phyloP scores from a whole-genome alignment of 35 echinoderm and acorn worm genomes.

The Ptychodera flava region DNA sequence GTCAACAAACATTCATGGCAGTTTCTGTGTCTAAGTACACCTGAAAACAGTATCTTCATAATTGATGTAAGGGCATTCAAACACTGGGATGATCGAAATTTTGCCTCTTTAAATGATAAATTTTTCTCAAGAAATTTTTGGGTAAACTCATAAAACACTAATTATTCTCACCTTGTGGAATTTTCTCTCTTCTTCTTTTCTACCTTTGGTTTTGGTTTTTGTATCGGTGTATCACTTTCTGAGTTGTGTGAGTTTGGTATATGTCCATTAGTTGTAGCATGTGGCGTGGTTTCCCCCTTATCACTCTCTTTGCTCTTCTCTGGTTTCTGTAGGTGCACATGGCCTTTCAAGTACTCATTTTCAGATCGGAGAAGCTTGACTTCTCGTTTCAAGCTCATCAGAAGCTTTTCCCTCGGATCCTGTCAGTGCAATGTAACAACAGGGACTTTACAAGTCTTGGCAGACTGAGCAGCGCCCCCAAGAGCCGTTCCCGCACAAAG shows the following conservation, averaged over 20 bases:
- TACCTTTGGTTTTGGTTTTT: neutral
- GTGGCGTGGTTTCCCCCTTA: neutral
- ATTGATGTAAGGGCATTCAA: no score
- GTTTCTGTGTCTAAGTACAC: no score
- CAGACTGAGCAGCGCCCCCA: no score
- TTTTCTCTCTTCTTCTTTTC: slow-evolving; percentile 3
- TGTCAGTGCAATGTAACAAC: no score
- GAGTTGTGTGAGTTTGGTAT: neutral
- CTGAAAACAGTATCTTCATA: no score
- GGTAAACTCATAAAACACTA: no score
- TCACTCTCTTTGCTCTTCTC: neutral
- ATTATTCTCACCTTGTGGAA: neutral
- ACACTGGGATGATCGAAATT: no score
- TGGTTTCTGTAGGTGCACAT: neutral
- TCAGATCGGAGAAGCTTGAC: slow-evolving; percentile 86
- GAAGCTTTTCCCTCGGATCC: slow-evolving; percentile 92
- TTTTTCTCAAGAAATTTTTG: no score
- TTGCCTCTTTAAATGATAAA: no score
- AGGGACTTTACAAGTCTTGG: no score
- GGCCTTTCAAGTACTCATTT: slow-evolving; percentile 62
- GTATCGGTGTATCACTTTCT: neutral
- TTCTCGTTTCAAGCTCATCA: slow-evolving; percentile 87
- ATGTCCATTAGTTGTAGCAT: neutral
- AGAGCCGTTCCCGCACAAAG: no score
- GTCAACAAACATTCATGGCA: no score